A percentile compares a stretch with the other conserved stretches of the same genome.
Conservation (phyloP, 2,113 vertebrate genomes). For the Euleptes europaea region DNA sequence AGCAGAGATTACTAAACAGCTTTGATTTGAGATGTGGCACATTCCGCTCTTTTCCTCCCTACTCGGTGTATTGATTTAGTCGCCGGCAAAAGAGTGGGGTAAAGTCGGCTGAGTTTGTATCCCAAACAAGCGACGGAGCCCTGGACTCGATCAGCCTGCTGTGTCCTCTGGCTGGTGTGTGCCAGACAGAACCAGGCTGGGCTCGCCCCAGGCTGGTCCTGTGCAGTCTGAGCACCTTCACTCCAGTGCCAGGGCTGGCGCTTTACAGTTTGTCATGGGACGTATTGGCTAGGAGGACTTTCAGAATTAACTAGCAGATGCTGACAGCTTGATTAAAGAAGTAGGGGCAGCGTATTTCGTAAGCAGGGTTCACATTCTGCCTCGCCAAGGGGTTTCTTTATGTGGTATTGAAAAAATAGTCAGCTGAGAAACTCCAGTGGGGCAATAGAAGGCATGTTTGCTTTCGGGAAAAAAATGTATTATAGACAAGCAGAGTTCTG, state of each 20-base stretch:
- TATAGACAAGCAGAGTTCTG: constrained; percentile 25
- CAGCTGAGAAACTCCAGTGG: not conserved
- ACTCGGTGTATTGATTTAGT: not conserved
- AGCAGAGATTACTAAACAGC: constrained; percentile 65
- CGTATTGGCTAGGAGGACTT: not conserved
- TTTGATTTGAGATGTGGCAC: constrained; percentile 37
- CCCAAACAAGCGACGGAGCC: constrained; percentile 54
- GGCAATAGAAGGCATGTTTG: not conserved
- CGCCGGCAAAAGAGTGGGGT: not conserved
- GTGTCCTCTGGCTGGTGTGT: constrained; percentile 15
- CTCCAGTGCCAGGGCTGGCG: constrained; percentile 19
- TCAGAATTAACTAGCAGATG: constrained; percentile 26
- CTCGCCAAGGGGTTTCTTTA: constrained; percentile 18
- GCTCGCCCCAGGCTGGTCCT: constrained; percentile 52
- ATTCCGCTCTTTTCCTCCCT: constrained; percentile 39
- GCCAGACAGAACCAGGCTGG: constrained; percentile 64
- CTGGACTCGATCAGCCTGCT: constrained; percentile 41
- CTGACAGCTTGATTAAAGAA: constrained; percentile 57
- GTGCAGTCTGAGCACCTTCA: constrained; percentile 26
- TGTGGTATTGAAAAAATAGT: not conserved
- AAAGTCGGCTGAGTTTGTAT: constrained; percentile 45
- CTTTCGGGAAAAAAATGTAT: not conserved
- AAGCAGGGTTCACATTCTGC: constrained; percentile 37
- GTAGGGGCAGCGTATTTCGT: constrained; percentile 47
- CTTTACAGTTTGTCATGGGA: constrained; percentile 49